A percentile compares a stretch with the other conserved stretches of the same genome.
phyloP scores from a whole-genome alignment of 2,797 vertebrate genomes.

The Graptemys geographica region DNA sequence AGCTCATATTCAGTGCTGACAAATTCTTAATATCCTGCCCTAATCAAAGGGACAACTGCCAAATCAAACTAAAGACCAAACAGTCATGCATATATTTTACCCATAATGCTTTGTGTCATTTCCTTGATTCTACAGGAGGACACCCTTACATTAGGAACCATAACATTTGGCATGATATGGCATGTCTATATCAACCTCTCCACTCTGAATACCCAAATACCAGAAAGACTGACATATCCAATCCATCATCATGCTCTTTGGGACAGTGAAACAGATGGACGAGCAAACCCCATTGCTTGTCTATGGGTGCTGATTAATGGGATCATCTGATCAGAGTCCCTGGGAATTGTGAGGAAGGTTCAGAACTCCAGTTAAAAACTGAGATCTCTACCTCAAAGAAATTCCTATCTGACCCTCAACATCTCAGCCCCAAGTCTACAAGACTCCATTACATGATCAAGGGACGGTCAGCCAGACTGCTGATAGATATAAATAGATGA shows the following conservation, averaged over 20 bases:
- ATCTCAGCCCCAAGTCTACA: neutral
- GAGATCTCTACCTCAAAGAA: slow-evolving; percentile 49
- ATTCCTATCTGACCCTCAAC: slow-evolving; percentile 16
- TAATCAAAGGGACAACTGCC: neutral
- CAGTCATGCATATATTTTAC: neutral
- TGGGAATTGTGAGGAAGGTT: slow-evolving; percentile 57
- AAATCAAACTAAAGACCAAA: fast-evolving
- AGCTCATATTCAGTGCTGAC: neutral
- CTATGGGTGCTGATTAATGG: slow-evolving; percentile 46
- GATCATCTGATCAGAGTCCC: slow-evolving; percentile 7
- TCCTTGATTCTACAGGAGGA: neutral
- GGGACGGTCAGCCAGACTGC: neutral
- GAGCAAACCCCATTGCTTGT: slow-evolving; percentile 38
- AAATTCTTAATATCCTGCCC: fast-evolving
- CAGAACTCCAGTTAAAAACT: slow-evolving; percentile 43
- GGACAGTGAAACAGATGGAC: neutral
- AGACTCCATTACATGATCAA: fast-evolving
- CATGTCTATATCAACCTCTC: neutral
- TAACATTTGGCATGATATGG: fast-evolving
- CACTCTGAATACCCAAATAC: slow-evolving; percentile 34
- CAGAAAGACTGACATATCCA: slow-evolving; percentile 35
- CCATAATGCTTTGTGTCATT: fast-evolving
- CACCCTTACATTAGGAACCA: neutral
- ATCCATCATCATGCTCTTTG: slow-evolving; percentile 40
- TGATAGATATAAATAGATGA: neutral